Evolutionary conservation across 2,113 vertebrate species (phyloP), one percentile per base, ranked within the genome.

Genomic region (Rhegmatorhina hoffmannsi): DNA sequence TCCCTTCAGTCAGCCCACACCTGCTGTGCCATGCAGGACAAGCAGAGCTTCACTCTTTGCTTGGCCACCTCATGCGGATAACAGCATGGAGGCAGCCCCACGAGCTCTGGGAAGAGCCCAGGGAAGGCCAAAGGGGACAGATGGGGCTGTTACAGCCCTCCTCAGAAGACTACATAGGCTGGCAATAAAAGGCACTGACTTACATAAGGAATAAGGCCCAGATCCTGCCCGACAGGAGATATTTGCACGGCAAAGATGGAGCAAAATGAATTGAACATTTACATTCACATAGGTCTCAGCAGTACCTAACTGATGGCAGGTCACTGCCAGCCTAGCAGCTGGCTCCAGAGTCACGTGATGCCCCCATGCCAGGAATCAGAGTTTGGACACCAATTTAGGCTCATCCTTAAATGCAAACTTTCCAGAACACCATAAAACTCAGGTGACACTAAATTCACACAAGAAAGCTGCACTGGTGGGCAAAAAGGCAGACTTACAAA

Each of bases 21-120:
- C 33, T 81, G 56, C 34, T 0, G 1, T 7, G 38, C 20, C 58
- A 81, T 1, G 7, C 17, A 50, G 40, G 34, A 46, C 75, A 25
- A 15, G 40, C 31, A 34, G 3, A 62, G 58, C 9, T 18, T 19
- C 8, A 9, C 16, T 78, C 31, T 52, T 28, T 58, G 46, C 21
- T 1, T 1, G 47, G 26, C 8, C 21, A 36, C 26, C 29, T 40
- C 1, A 0, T 0, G 2, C 13, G 58, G 29, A 10, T 43, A 16
- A 60, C 36, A 66, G 44, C 3, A 15, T 0, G 23, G 31, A 49
- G 20, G 17, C 33, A 70, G 40, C 38, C 14, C 29, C 26, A 53
- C 0, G 1, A 68, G 44, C 44, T 59, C 25, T 7, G 47, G 38
- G 18, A 43, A 19, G 26, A 83, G 38, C 38, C 38, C 73, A 66